Evolutionary conservation across 2,797 vertebrate genomes (phyloP), one percentile per base, ranked within the genome.

Genomic region (Manis javanica): DNA sequence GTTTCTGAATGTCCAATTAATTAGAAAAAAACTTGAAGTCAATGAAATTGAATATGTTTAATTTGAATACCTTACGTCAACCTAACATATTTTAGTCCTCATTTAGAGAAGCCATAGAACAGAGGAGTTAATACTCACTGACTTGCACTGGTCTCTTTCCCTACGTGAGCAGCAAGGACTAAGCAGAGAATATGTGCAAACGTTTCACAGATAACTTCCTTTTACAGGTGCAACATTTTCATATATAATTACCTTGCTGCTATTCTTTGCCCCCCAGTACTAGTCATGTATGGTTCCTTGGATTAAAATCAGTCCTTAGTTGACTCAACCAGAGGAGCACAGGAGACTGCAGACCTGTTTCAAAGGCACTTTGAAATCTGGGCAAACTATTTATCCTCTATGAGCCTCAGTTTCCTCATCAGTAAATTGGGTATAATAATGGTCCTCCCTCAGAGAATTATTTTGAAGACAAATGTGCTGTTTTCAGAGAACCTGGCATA

Each of bases 31-130:
- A 63, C 29, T 81, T 37, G 0, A 96, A 96, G 68, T 82, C 94
- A 95, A 94, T 93, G 92, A 96, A 97, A 95, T n/a, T 63, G 69
- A 90, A 57, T 86, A 92, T 57, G 66, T 69, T 93, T 95, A 57
- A 96, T 91, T 95, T 87, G 94, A 96, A 96, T 64, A 87, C 69
- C 88, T 15, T 77, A 94, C 91, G 94, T 51, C 11, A 2, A 75
- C 29, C 57, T 57, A 53, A 88, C 0, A 11, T 64, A 91, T 37
- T 85, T 84, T 78, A 39, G 37, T 63, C 14, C 61, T 94, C 39
- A 55, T 49, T 77, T 49, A 83, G 57, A 86, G 49, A 61, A 93
- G 26, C n/a, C 2, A 0, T 11, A 49, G 2, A 53, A 51, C 51
- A 78, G 77, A 77, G 78, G 72, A 77, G 78, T 83, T 89, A 66